Percentiles rank a stretch among this genome's conserved stretches.
These are phyloP conservation scores for Dicranocentrus wangi DNA, from an alignment of 2,888 invertebrate species.

Conservation along the genomic window DNA sequence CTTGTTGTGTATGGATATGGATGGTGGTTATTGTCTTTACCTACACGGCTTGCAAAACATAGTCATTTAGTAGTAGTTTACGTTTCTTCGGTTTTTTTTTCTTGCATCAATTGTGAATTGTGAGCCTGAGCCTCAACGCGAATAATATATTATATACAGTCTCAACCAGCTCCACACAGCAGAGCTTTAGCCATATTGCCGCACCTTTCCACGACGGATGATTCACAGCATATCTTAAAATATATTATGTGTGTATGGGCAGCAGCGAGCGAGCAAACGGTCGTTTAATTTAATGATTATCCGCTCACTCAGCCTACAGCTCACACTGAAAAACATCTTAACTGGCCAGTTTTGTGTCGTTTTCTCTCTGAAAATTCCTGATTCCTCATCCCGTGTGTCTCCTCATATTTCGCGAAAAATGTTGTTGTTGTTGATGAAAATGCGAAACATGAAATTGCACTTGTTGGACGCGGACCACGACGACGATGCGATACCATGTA, in stretches of 20 bases:
- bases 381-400: constrained; percentile 27
- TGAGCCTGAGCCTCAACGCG: no score
- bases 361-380: background rate
- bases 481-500: constrained; percentile 6
- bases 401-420: constrained; percentile 49
- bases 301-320: constrained; percentile 52
- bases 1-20: no score
- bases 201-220: constrained; percentile 62
- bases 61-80: no score
- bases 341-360: no score
- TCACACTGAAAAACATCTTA: constrained; percentile 7
- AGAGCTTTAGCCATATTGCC: constrained; percentile 32
- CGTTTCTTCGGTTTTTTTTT: no score
- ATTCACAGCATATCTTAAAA: constrained; percentile 59
- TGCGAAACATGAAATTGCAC: constrained; percentile 62
- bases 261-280: constrained; percentile 49
- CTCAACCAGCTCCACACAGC: no score
- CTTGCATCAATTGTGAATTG: no score
- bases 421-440: constrained; percentile 42
- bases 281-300: constrained; percentile 66
- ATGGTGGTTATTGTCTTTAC: no score
- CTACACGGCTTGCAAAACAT: no score
- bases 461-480: constrained; percentile 55
- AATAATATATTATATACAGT: no score
- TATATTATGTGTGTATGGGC: constrained; percentile 49